Evolutionary conservation across 2,113 vertebrate species (phyloP).

Genomic region (Neotoma lepida): DNA sequence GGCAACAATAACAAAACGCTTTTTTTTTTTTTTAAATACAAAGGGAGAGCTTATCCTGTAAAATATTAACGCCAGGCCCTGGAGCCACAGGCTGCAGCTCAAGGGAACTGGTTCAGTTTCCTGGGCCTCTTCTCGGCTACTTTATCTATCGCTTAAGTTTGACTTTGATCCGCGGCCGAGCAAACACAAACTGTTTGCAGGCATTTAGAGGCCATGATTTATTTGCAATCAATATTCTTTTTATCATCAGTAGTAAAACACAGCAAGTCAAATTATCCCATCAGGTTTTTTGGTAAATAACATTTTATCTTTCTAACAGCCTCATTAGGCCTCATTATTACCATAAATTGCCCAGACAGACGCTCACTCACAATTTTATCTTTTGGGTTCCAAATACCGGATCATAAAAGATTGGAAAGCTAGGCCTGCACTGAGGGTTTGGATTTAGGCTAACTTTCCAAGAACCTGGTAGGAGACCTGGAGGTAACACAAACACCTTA

Average conservation of each 20-base stretch:
- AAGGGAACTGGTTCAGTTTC: slow-evolving; percentile 27
- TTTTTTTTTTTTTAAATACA: slow-evolving; percentile 45
- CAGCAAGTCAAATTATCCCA: slow-evolving; percentile 87
- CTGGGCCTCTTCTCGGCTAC: slow-evolving; percentile 57
- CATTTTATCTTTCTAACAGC: slow-evolving; percentile 87
- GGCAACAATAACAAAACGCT: slow-evolving; percentile 35
- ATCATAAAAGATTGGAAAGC: slow-evolving; percentile 5
- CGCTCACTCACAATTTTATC: slow-evolving; percentile 75
- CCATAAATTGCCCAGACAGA: slow-evolving; percentile 75
- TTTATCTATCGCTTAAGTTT: slow-evolving; percentile 81
- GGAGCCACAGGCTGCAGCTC: background rate
- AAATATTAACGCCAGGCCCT: slow-evolving; percentile 80
- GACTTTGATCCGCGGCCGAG: slow-evolving; percentile 80
- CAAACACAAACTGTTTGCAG: slow-evolving; percentile 82
- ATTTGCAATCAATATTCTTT: slow-evolving; percentile 90
- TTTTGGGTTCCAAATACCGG: slow-evolving; percentile 45
- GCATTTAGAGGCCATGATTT: slow-evolving; percentile 85
- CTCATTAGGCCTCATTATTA: slow-evolving; percentile 88
- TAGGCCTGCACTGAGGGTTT: slow-evolving; percentile 20
- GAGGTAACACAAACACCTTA: slow-evolving; percentile 20
- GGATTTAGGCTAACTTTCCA: background rate
- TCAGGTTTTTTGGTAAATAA: slow-evolving; percentile 89
- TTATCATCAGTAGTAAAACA: slow-evolving; percentile 89
- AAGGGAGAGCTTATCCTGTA: slow-evolving; percentile 60
- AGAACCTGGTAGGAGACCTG: background rate